Conservation (phyloP, 1,140 invertebrate genomes). For the Riptortus pedestris region DNA sequence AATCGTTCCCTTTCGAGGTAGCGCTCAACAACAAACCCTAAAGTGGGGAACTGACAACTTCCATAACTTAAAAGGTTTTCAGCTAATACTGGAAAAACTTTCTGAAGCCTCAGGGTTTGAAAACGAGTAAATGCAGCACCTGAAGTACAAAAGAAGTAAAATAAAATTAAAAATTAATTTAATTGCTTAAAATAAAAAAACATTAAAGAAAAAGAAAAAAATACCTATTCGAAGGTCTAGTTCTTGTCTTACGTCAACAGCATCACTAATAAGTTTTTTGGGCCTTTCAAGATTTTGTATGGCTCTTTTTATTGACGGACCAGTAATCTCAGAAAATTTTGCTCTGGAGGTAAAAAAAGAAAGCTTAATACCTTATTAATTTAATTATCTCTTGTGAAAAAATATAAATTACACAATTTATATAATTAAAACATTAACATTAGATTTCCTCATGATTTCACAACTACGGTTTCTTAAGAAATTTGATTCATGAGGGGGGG, state of each 20-base stretch:
- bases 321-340: constrained; percentile 96
- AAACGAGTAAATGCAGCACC: constrained; percentile 97
- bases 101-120: constrained; percentile 83
- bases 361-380: constrained; percentile 26
- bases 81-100: constrained; percentile 67
- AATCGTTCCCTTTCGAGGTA: constrained; percentile 84
- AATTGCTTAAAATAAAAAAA: not conserved
- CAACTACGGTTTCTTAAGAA: too few species aligned
- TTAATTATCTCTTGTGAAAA: too few species aligned
- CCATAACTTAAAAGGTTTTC: constrained; percentile 91
- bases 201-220: not conserved
- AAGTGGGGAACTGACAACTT: constrained; percentile 92
- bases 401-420: too few species aligned
- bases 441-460: too few species aligned
- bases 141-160: constrained; percentile 34
- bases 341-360: constrained; percentile 48
- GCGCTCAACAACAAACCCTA: constrained; percentile 93
- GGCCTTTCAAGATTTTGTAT: constrained; percentile 67
- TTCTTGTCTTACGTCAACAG: constrained; percentile 90
- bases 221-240: constrained; percentile 91
- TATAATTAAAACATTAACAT: too few species aligned
- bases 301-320: constrained; percentile 64
- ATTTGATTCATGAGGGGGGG: too few species aligned
- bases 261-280: constrained; percentile 77
- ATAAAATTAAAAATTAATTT: constrained; percentile 1